A percentile compares a stretch with the other conserved stretches of the same genome.
Conservation (phyloP, 1,140 invertebrate species). For the Dolichoris vasculosae region DNA sequence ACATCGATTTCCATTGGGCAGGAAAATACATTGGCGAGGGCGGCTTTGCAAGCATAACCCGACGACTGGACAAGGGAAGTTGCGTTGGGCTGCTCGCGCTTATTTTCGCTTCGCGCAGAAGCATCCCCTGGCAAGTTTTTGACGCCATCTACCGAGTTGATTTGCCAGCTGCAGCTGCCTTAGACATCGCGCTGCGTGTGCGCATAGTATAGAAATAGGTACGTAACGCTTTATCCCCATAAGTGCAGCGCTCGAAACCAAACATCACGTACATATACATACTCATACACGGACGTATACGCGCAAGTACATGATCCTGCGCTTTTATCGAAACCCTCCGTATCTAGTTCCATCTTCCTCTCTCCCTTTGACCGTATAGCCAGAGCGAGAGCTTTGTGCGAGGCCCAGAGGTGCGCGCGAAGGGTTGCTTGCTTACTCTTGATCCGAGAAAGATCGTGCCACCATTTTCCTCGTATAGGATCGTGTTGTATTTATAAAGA, state of each 20-base stretch:
- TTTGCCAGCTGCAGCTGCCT: not conserved
- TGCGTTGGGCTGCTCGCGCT: conserved; percentile 32
- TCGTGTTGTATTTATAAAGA: not conserved
- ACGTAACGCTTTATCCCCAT: conserved; percentile 15
- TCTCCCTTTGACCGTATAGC: not conserved
- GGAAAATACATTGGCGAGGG: not conserved
- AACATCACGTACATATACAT: not conserved
- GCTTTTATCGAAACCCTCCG: conserved; percentile 9
- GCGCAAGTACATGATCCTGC: conserved; percentile 20
- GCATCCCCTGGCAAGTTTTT: conserved; percentile 36
- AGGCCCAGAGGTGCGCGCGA: conserved; percentile 16
- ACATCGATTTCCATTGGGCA: not conserved
- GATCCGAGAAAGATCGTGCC: not conserved
- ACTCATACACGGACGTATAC: not conserved
- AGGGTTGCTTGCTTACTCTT: conserved; percentile 23
- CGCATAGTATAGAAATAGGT: not conserved
- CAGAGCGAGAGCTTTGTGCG: conserved; percentile 7
- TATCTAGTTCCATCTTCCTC: not conserved
- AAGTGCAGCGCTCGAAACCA: conserved; percentile 36
- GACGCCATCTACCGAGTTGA: conserved; percentile 9
- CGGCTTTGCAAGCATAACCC: conserved; percentile 31
- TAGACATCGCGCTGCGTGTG: not conserved
- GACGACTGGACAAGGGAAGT: conserved; percentile 21
- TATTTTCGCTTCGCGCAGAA: conserved; percentile 37
- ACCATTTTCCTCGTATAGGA: conserved; percentile 16